Evolutionary conservation across 2,113 vertebrate species (phyloP).

Genomic region (Neogobius melanostomus): DNA sequence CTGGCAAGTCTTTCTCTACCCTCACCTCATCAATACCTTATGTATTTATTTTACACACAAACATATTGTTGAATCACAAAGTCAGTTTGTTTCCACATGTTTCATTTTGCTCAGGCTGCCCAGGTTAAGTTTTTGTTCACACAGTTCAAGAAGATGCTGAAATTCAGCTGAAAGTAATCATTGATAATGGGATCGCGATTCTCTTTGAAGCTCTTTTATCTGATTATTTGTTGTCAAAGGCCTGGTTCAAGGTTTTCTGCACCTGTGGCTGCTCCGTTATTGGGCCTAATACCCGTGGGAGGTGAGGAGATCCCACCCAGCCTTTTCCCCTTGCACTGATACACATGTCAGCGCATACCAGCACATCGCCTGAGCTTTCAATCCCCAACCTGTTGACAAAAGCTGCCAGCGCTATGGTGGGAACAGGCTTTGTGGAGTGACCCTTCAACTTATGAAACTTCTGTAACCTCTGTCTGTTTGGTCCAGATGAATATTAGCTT

Average conservation of each 20-base stretch:
- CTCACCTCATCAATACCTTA: not conserved
- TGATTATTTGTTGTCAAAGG: slow-evolving; percentile 48
- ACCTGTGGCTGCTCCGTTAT: slow-evolving; percentile 50
- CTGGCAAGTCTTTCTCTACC: not conserved
- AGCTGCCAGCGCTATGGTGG: slow-evolving; percentile 56
- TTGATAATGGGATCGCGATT: slow-evolving; percentile 10
- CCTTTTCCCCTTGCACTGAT: slow-evolving; percentile 37
- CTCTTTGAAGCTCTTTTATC: slow-evolving; percentile 21
- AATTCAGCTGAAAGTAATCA: slow-evolving; percentile 18
- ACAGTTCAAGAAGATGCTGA: not conserved
- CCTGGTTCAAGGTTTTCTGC: slow-evolving; percentile 25
- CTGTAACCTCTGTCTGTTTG: not conserved
- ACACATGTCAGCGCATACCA: slow-evolving; percentile 65
- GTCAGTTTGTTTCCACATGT: not conserved
- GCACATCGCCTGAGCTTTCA: slow-evolving; percentile 46
- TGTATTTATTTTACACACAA: slow-evolving; percentile 1
- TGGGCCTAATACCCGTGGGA: slow-evolving; percentile 63
- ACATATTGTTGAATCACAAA: not conserved
- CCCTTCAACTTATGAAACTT: slow-evolving; percentile 13
- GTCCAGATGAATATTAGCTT: not conserved
- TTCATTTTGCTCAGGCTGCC: not conserved
- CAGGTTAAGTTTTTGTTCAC: not conserved
- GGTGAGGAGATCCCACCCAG: slow-evolving; percentile 35
- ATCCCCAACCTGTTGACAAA: slow-evolving; percentile 60
- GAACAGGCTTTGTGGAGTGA: slow-evolving; percentile 47